These are phyloP conservation scores for Platanista minor DNA, from an alignment of 2,113 vertebrate genomes.

Conservation along the genomic window DNA sequence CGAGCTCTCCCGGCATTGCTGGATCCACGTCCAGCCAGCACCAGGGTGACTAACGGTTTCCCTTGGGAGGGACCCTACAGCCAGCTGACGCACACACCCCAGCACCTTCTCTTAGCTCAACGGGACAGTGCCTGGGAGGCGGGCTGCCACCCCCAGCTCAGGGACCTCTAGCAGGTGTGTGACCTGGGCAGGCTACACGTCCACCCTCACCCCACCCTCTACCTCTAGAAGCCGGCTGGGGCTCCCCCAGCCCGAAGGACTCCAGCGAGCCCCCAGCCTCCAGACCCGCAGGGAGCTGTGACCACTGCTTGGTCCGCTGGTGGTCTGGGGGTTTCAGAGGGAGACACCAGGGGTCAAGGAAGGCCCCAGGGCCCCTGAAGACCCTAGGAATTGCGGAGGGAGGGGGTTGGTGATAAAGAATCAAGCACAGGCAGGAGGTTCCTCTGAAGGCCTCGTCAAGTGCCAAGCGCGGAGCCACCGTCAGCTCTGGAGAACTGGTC, in stretches of 20 bases:
- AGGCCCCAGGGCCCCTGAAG: neutral
- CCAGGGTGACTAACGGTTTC: conserved; percentile 53
- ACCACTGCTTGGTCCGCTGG: too few relatives aligned
- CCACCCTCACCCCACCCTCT: neutral
- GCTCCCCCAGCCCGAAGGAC: accelerated
- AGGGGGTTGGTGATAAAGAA: neutral
- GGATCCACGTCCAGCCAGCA: neutral
- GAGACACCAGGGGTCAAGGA: neutral
- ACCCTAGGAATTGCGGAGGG: neutral
- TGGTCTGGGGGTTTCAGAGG: neutral
- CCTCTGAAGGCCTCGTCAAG: accelerated
- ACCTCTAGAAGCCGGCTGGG: neutral
- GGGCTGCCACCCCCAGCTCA: neutral
- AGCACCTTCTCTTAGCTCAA: neutral
- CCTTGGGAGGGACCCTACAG: conserved; percentile 40
- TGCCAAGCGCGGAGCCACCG: accelerated
- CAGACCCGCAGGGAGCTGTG: neutral
- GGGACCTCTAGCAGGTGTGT: neutral
- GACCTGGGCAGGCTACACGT: neutral
- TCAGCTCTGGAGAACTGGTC: accelerated
- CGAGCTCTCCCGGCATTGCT: neutral
- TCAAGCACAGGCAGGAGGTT: neutral
- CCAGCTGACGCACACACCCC: neutral
- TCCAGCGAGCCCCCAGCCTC: neutral
- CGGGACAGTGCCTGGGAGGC: neutral